Evolutionary conservation across 64 coral and sea anemone species (phyloP).

Genomic region (Stichodactyla mertensii): DNA sequence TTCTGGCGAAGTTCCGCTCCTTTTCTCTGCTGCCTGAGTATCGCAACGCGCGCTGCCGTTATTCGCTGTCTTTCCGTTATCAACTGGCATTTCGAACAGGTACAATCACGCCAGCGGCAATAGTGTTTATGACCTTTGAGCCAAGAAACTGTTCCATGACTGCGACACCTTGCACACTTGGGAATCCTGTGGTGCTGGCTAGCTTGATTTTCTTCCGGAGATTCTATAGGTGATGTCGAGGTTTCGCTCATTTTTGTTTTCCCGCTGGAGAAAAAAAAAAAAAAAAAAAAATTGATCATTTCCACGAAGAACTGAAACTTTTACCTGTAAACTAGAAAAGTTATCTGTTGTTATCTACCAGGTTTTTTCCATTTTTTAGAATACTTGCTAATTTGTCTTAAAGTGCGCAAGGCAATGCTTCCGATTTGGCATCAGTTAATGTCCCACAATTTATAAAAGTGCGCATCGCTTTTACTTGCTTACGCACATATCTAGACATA

Average conservation of each 20-base stretch:
- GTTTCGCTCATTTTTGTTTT: constrained; percentile 53
- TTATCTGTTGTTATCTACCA: too few species aligned
- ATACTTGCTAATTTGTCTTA: too few species aligned
- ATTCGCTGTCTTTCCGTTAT: constrained; percentile 55
- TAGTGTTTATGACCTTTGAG: constrained; percentile 70
- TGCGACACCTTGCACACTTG: constrained; percentile 58
- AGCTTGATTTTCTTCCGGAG: constrained; percentile 16
- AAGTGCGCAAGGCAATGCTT: too few species aligned
- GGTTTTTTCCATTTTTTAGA: too few species aligned
- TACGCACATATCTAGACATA: too few species aligned
- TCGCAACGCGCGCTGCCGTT: constrained; percentile 53
- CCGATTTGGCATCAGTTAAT: too few species aligned
- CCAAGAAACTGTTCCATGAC: constrained; percentile 61
- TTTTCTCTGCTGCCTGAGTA: constrained; percentile 57
- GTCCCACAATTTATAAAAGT: too few species aligned
- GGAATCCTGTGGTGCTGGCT: constrained; percentile 54
- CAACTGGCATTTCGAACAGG: constrained; percentile 53
- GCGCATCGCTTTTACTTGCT: too few species aligned
- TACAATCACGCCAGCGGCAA: constrained; percentile 60
- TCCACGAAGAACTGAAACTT: too few species aligned
- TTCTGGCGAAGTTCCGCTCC: constrained; percentile 50
- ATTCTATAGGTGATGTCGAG: constrained; percentile 34
- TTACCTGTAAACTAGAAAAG: too few species aligned
- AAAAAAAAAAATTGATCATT: background rate
- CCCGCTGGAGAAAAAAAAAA: background rate